phyloP scores from a whole-genome alignment of 30 jellyfish, hydroid and myxozoan species.

The Haliclystus octoradiatus region DNA sequence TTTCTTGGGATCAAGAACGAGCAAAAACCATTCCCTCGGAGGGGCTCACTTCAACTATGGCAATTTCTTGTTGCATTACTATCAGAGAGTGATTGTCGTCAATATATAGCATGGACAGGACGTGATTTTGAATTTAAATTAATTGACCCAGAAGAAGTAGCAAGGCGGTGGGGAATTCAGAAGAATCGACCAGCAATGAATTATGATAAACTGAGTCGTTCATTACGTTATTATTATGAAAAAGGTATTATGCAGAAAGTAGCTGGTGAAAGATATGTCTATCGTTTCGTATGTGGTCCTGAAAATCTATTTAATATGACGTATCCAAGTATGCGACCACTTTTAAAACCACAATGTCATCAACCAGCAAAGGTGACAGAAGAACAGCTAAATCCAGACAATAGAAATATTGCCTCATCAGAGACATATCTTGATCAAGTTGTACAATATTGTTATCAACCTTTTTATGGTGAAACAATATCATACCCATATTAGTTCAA shows the following conservation, averaged over 20 bases:
- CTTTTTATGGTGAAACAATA: slow-evolving; percentile 1
- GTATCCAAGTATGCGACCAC: slow-evolving; percentile 93
- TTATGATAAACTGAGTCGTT: slow-evolving; percentile 91
- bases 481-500: too few species aligned
- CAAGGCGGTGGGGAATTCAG: slow-evolving; percentile 99
- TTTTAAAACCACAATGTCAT: slow-evolving; percentile 89
- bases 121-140: slow-evolving; percentile 93
- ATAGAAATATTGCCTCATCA: slow-evolving; percentile 52
- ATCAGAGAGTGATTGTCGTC: slow-evolving; percentile 94
- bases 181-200: slow-evolving; percentile 98
- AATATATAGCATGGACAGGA: slow-evolving; percentile 93
- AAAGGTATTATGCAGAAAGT: slow-evolving; percentile 98
- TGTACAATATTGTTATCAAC: slow-evolving; percentile 37
- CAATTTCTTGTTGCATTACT: slow-evolving; percentile 91
- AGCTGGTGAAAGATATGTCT: slow-evolving; percentile 95
- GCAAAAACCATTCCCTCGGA: slow-evolving; percentile 81
- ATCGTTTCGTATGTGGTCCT: slow-evolving; percentile 91
- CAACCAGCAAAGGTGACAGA: slow-evolving; percentile 88
- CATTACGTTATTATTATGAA: slow-evolving; percentile 87
- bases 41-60: slow-evolving; percentile 96
- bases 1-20: neutral
- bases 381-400: slow-evolving; percentile 49
- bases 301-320: slow-evolving; percentile 88
- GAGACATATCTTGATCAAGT: slow-evolving; percentile 51
- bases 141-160: slow-evolving; percentile 97